Percentiles rank a stretch among this genome's conserved stretches.
phyloP scores from a whole-genome alignment of 2,797 vertebrate genomes.

The Semotilus atromaculatus region DNA sequence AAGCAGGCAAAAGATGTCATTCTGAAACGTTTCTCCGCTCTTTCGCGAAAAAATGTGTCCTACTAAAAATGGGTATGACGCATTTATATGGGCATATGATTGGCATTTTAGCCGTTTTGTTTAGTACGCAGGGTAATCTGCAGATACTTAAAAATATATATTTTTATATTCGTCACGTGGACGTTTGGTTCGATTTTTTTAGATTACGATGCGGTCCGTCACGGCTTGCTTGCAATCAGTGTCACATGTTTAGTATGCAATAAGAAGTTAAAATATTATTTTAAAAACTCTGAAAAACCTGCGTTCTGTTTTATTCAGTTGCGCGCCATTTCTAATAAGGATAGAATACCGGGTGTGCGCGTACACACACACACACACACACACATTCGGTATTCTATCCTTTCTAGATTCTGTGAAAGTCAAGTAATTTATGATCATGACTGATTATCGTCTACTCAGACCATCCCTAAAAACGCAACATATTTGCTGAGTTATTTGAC shows the following conservation, averaged over 20 bases:
- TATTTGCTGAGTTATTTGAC: constrained; percentile 2
- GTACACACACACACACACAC: too few relatives aligned
- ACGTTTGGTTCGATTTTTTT: background rate
- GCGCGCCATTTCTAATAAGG: background rate
- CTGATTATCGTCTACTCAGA: background rate
- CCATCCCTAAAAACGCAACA: too few relatives aligned
- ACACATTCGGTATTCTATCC: background rate
- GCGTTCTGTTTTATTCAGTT: background rate
- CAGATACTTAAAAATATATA: too few relatives aligned
- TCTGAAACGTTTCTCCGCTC: background rate
- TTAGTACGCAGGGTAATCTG: too few relatives aligned
- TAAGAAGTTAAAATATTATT: background rate
- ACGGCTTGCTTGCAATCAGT: too few relatives aligned
- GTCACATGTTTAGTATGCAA: too few relatives aligned
- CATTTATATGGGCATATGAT: too few relatives aligned
- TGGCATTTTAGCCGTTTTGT: background rate
- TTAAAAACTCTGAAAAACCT: background rate
- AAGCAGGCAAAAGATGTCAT: background rate
- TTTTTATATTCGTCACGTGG: too few relatives aligned
- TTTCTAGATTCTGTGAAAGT: background rate
- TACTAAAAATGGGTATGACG: background rate
- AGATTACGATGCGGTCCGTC: background rate
- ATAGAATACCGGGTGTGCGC: too few relatives aligned
- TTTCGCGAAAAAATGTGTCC: background rate
- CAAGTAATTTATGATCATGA: background rate